Percentiles rank a stretch among this genome's conserved stretches.
Evolutionary conservation across 1,140 invertebrate species (phyloP).

Genomic region (Penaeus chinensis): DNA sequence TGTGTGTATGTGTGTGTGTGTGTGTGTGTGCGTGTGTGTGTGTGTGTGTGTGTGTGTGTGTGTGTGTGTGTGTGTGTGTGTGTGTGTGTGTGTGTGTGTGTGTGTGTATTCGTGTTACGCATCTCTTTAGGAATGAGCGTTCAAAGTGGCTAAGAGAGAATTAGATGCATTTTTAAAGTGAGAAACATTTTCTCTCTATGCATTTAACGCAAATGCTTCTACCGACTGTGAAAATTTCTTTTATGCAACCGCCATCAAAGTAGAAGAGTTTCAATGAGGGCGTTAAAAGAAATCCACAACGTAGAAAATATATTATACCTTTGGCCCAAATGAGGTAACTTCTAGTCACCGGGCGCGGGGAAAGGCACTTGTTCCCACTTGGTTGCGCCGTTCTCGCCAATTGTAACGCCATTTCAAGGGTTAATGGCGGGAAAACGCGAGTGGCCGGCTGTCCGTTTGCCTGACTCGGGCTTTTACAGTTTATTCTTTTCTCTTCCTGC

Average conservation of each 20-base stretch:
- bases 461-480: constrained; percentile 10
- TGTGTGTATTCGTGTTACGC: no score
- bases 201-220: no score
- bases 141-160: no score
- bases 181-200: no score
- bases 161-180: no score
- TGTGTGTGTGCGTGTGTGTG: no score
- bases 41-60: no score
- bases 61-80: no score
- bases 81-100: no score
- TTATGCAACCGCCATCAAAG: neutral
- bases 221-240: neutral
- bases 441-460: constrained; percentile 51
- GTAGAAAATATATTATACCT: constrained; percentile 24
- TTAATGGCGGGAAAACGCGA: constrained; percentile 61
- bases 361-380: constrained; percentile 47
- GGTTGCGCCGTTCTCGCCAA: constrained; percentile 55
- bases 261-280: constrained; percentile 17
- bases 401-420: constrained; percentile 59
- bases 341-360: constrained; percentile 41
- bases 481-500: neutral
- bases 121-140: no score
- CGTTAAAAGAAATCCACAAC: constrained; percentile 29
- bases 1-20: no score
- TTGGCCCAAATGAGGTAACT: constrained; percentile 53